Evolutionary conservation across 1,140 invertebrate genomes (phyloP).

Genomic region (Drosophila neocordata): DNA sequence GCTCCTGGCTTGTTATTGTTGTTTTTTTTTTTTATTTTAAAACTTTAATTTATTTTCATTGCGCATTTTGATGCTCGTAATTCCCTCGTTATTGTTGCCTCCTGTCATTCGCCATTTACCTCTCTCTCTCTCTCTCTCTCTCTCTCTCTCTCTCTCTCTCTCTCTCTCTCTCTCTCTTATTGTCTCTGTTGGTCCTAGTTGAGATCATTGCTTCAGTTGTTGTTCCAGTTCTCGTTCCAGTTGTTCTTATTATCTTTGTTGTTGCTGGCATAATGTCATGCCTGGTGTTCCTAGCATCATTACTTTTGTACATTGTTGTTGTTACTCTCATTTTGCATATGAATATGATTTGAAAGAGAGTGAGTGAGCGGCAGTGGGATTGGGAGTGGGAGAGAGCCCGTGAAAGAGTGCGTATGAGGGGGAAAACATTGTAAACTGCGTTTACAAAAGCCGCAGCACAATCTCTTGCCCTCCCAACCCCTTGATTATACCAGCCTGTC

Average conservation of each 20-base stretch:
- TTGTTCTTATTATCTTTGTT: neutral
- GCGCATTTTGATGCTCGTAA: conserved; percentile 82
- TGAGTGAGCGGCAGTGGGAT: too few species aligned
- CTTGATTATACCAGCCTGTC: neutral
- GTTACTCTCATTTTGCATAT: conserved; percentile 69
- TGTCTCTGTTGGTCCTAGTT: neutral
- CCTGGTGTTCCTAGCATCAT: conserved; percentile 70
- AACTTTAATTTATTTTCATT: conserved; percentile 82
- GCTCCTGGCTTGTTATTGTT: conserved; percentile 35
- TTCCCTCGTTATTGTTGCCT: conserved; percentile 80
- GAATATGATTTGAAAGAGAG: conserved; percentile 70
- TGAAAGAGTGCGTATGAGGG: neutral
- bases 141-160: neutral
- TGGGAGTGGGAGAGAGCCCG: neutral
- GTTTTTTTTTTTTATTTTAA: conserved; percentile 30
- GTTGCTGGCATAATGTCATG: conserved; percentile 64
- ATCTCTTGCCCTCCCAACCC: conserved; percentile 11
- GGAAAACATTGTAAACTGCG: conserved; percentile 70
- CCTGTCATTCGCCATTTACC: conserved; percentile 40
- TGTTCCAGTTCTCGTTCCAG: neutral
- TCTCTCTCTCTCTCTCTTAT: neutral
- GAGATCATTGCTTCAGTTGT: conserved; percentile 20
- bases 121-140: neutral
- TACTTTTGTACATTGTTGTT: conserved; percentile 65
- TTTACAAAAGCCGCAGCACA: conserved; percentile 67